Base-by-base conservation (phyloP, 2,888 invertebrate genomes). In the Coenonympha arcania region DNA sequence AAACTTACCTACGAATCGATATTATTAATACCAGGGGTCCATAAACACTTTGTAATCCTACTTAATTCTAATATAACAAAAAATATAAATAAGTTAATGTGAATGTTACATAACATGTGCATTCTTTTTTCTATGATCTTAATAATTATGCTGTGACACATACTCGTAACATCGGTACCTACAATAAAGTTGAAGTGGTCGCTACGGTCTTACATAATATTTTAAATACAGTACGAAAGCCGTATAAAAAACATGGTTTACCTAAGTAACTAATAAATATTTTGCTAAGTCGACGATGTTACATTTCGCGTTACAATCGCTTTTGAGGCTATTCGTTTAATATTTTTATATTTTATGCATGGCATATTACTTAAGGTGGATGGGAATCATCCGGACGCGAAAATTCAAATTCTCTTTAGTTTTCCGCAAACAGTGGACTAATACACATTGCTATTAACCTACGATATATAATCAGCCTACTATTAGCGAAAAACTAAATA, bases 21-120 rank as follows among this genome's bases (percentile, higher is more conserved):
- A 52, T 42, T 50, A 54, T 46, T 56, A 53, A 57, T 60, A 61
- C 54, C 65, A 70, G 75, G 77, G 75, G 72, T 73, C 74, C 74
- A 65, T 65, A 65, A 63, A 66, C 59, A 61, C 48, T 51, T 63
- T 64, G 65, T 70, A 73, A 69, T 55, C 59, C 74, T 80, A 78
- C 74, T 76, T 82, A 84, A 57, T 45, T 72, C 82, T 83, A 83
- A 66, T 69, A 64, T 80, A 85, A 83, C 82, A 80, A 76, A 85
- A 83, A 76, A 80, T 78, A 84, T 81, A 85, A 81, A 79, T 80
- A 74, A 79, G 72, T 81, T 68, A 72, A 71, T 73, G 85, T 85
- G 85, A 76, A 72, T 68, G 69, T 73, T 82, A 80, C 73, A 71
- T 85, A 85, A 85, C 85, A 85, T 75, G 85, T 85, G 85, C 85